Conservation (phyloP, 92 coral and sea anemone species). For the Epizoanthus fatuus region DNA sequence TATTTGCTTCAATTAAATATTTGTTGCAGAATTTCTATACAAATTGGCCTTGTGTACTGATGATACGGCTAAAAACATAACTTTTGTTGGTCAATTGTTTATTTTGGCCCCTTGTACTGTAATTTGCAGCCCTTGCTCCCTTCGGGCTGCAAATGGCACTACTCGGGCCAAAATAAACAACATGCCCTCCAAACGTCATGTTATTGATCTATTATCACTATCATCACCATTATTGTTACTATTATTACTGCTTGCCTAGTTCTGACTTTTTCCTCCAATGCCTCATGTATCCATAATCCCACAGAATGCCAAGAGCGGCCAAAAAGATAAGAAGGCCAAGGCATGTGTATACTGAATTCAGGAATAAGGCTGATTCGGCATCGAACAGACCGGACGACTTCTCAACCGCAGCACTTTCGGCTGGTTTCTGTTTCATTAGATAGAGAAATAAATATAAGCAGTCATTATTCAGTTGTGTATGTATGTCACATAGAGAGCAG, state of each 20-base stretch:
- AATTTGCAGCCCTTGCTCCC: too few relatives aligned
- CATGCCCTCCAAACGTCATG: too few relatives aligned
- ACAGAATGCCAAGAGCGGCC: conserved; percentile 88
- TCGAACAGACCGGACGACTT: conserved; percentile 96
- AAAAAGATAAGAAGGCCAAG: conserved; percentile 88
- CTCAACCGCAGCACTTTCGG: conserved; percentile 94
- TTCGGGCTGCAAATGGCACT: too few relatives aligned
- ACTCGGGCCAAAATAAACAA: too few relatives aligned
- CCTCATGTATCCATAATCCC: conserved; percentile 98
- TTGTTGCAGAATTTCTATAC: too few relatives aligned
- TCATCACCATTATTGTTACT: neutral
- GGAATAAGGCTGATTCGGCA: conserved; percentile 79
- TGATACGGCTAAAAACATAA: too few relatives aligned
- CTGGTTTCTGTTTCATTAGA: conserved; percentile 71
- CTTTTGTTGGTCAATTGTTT: too few relatives aligned
- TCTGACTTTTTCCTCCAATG: conserved; percentile 89
- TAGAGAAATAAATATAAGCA: neutral
- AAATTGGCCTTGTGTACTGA: too few relatives aligned
- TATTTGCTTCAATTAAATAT: too few relatives aligned
- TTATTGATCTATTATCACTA: neutral
- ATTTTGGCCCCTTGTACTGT: too few relatives aligned
- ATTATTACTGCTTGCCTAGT: conserved; percentile 70
- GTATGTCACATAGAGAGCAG: too few relatives aligned
- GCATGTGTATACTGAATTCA: conserved; percentile 74
- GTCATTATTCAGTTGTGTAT: too few relatives aligned